These are phyloP conservation scores for Microcebus murinus DNA, from an alignment of 2,113 vertebrate genomes.

Conservation along the genomic window DNA sequence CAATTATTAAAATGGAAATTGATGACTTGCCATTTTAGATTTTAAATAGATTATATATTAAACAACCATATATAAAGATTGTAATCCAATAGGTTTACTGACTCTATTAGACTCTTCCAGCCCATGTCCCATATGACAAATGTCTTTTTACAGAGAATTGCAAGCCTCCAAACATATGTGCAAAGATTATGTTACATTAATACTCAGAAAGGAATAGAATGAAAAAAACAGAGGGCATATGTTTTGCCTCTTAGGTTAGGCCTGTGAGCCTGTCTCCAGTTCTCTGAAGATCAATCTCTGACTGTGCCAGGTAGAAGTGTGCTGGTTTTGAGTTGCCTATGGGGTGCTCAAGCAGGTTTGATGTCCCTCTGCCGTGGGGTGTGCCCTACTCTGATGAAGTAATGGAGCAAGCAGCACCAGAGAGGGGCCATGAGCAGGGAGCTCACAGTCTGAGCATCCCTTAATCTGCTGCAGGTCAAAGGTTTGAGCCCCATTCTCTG, in stretches of 20 bases:
- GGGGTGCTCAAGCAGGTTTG: too few relatives aligned
- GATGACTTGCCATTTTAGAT: constrained; percentile 24
- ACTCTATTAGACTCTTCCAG: not conserved
- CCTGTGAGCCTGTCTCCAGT: too few relatives aligned
- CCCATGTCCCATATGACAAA: not conserved
- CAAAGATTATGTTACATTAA: constrained; percentile 14
- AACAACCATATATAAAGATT: constrained; percentile 5
- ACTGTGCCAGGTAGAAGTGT: too few relatives aligned
- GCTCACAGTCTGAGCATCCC: too few relatives aligned
- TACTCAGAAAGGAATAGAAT: constrained; percentile 6
- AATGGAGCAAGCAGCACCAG: too few relatives aligned
- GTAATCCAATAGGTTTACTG: not conserved
- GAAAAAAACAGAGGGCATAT: not conserved
- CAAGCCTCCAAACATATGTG: not conserved
- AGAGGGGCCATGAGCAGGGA: too few relatives aligned
- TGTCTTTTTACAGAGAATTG: constrained; percentile 1
- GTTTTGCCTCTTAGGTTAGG: constrained; percentile 1
- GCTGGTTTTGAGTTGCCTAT: too few relatives aligned
- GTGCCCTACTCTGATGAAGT: too few relatives aligned
- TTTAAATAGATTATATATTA: constrained; percentile 27
- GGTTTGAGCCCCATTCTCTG: too few relatives aligned
- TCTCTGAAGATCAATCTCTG: too few relatives aligned
- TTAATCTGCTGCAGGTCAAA: too few relatives aligned
- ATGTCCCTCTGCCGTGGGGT: too few relatives aligned
- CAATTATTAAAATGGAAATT: constrained; percentile 21